These are phyloP conservation scores for Xanthorhoe designata DNA, from an alignment of 2,888 invertebrate genomes.

Conservation along the genomic window DNA sequence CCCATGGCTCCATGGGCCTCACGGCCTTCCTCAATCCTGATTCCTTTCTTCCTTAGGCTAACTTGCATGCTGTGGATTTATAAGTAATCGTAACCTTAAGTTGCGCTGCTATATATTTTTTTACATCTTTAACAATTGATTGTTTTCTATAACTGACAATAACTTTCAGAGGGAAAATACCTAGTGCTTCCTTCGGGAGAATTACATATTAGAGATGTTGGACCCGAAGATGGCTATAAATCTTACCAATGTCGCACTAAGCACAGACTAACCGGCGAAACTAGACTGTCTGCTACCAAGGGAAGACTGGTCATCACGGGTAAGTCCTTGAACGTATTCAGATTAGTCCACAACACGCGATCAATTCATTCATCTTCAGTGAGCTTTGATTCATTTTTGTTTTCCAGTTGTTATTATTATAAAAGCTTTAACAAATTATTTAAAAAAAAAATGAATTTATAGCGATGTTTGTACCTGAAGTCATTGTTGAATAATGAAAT, in stretches of 20 bases:
- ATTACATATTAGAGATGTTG: conserved; percentile 97
- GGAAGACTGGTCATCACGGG: conserved; percentile 97
- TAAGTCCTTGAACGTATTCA: conserved; percentile 81
- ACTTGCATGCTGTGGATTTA: conserved; percentile 72
- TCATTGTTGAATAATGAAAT: conserved; percentile 26
- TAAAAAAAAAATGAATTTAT: conserved; percentile 50
- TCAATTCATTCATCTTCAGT: conserved; percentile 45
- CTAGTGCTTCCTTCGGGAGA: conserved; percentile 97
- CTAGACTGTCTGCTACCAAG: conserved; percentile 95
- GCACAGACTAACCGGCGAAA: conserved; percentile 96
- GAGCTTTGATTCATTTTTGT: conserved; percentile 29
- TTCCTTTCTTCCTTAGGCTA: conserved; percentile 86
- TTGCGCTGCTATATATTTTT: conserved; percentile 53
- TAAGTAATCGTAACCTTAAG: conserved; percentile 80
- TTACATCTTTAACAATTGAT: conserved; percentile 14
- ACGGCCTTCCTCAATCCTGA: conserved; percentile 84
- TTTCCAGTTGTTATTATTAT: conserved; percentile 15
- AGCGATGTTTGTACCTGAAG: conserved; percentile 41
- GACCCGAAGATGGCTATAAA: conserved; percentile 97
- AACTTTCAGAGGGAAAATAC: conserved; percentile 94
- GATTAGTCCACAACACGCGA: conserved; percentile 39
- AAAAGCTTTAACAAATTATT: background rate
- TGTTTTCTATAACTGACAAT: conserved; percentile 38
- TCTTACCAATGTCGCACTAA: conserved; percentile 97
- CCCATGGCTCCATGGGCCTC: conserved; percentile 84